Evolutionary conservation across 2,797 vertebrate genomes (phyloP).

Genomic region (Aldrovandia affinis): DNA sequence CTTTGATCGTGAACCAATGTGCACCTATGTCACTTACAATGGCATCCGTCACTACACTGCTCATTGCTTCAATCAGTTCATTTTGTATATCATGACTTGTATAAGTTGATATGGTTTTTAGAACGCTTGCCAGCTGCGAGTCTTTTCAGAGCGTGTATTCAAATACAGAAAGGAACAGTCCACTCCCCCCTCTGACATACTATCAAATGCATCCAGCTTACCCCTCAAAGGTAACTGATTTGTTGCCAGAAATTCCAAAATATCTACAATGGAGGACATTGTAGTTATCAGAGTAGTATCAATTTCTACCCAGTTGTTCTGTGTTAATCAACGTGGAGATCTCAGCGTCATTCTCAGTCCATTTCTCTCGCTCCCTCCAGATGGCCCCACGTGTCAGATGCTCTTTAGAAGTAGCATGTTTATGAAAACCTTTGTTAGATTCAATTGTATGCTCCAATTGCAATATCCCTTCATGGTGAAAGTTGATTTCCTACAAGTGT

Average conservation of each 20-base stretch:
- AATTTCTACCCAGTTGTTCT: neutral
- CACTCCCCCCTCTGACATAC: neutral
- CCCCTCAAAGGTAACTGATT: neutral
- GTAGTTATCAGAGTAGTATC: no score
- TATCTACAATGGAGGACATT: neutral
- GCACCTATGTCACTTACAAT: neutral
- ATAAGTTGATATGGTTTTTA: neutral
- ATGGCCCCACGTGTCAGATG: neutral
- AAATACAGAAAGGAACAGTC: slow-evolving; percentile 6
- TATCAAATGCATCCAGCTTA: neutral
- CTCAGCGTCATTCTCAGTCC: neutral
- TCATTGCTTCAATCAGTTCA: no score
- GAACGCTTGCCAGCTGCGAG: neutral
- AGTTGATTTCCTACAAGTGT: neutral
- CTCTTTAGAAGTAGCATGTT: neutral
- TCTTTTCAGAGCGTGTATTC: slow-evolving; percentile 15
- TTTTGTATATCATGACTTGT: slow-evolving; percentile 9
- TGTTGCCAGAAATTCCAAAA: neutral
- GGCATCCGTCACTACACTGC: neutral
- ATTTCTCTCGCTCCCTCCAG: neutral
- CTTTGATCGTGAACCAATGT: slow-evolving; percentile 18
- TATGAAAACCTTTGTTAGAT: no score
- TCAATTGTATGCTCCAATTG: neutral
- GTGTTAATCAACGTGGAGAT: neutral
- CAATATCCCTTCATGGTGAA: neutral